phyloP scores from a whole-genome alignment of 1,140 invertebrate genomes.

The Episyrphus balteatus region DNA sequence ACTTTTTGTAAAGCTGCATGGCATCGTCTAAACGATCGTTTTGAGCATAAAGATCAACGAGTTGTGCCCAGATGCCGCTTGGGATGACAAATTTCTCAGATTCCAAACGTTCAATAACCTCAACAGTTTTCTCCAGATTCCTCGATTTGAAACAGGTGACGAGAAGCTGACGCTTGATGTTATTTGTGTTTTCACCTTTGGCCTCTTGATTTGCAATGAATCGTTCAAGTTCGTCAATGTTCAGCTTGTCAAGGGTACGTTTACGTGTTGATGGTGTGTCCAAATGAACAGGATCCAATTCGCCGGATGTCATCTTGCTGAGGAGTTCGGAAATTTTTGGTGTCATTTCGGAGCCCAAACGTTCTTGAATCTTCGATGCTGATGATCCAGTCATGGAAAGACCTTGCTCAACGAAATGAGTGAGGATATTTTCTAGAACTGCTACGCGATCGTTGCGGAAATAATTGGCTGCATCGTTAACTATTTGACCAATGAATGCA shows the following conservation, averaged over 20 bases:
- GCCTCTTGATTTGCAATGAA: conserved; percentile 41
- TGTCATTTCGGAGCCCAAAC: conserved; percentile 49
- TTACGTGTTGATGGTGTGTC: conserved; percentile 23
- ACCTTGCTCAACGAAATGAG: conserved; percentile 46
- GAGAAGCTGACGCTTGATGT: conserved; percentile 49
- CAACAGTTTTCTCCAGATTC: conserved; percentile 49
- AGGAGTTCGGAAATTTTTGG: conserved; percentile 47
- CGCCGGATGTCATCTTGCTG: conserved; percentile 49
- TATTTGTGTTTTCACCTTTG: conserved; percentile 41
- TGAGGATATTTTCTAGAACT: conserved; percentile 36
- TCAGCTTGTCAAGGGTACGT: conserved; percentile 16
- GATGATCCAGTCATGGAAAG: conserved; percentile 47
- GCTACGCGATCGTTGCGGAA: conserved; percentile 19
- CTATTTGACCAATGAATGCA: conserved; percentile 40
- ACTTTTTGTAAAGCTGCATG: conserved; percentile 39
- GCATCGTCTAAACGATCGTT: conserved; percentile 49
- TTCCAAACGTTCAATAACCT: conserved; percentile 39
- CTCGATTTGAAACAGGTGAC: conserved; percentile 48
- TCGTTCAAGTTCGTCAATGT: conserved; percentile 42
- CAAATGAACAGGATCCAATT: conserved; percentile 42
- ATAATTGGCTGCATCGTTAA: conserved; percentile 37
- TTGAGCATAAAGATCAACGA: conserved; percentile 52
- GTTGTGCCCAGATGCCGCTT: conserved; percentile 42
- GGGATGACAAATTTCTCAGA: conserved; percentile 45
- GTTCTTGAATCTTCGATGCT: conserved; percentile 49